phyloP scores from a whole-genome alignment of 2,797 vertebrate genomes.

The Crocodylus rhombifer region DNA sequence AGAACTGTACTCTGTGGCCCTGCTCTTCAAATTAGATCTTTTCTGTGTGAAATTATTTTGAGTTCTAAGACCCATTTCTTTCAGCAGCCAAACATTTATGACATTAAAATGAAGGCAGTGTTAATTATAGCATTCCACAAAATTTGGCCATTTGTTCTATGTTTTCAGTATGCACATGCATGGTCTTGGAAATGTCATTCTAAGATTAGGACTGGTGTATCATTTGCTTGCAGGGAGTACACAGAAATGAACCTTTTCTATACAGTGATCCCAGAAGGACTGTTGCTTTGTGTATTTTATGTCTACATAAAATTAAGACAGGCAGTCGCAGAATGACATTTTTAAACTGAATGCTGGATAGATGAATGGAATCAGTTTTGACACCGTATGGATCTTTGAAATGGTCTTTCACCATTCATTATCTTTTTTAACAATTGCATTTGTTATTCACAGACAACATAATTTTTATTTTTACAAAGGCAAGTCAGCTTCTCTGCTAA shows the following conservation, averaged over 20 bases:
- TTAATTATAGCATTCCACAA: neutral
- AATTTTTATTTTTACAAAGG: neutral
- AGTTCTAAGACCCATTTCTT: neutral
- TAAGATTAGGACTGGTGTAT: neutral
- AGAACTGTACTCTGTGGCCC: neutral
- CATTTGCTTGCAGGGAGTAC: neutral
- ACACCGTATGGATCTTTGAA: neutral
- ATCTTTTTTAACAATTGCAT: neutral
- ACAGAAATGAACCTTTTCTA: neutral
- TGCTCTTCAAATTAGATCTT: neutral
- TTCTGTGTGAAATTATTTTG: neutral
- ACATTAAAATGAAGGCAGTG: neutral
- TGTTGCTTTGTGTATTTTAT: neutral
- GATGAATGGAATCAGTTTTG: neutral
- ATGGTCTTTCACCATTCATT: neutral
- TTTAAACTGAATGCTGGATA: neutral
- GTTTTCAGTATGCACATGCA: neutral
- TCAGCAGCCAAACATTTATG: neutral
- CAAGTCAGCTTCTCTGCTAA: neutral
- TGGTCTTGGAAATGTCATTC: neutral
- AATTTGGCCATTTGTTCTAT: neutral
- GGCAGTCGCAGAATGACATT: neutral
- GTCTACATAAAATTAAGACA: neutral
- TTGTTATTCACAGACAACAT: neutral
- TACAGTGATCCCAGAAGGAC: neutral